Evolutionary conservation across 2,797 vertebrate genomes (phyloP).

Genomic region (Cichlasoma orientale): DNA sequence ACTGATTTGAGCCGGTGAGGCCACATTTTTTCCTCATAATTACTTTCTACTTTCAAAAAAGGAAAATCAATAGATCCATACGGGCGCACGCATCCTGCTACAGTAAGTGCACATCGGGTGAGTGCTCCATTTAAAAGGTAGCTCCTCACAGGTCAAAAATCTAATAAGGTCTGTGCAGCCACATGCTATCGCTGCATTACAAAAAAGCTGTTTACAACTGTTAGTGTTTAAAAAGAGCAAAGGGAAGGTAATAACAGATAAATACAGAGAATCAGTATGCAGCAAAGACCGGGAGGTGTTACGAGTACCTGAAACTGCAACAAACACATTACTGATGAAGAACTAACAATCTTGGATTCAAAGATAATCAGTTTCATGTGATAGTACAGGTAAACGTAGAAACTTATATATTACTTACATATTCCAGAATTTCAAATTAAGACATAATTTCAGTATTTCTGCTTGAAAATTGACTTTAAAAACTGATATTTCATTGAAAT

Average conservation of each 20-base stretch:
- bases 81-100: slow-evolving; percentile 3
- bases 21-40: slow-evolving; percentile 56
- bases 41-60: slow-evolving; percentile 51
- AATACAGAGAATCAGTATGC: not conserved
- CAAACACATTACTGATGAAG: not conserved
- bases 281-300: not conserved
- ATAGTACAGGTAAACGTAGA: not conserved
- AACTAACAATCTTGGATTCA: not conserved
- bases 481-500: not conserved
- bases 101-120: slow-evolving; percentile 50
- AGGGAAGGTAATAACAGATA: not conserved
- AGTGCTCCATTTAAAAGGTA: slow-evolving; percentile 54
- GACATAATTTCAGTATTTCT: not conserved
- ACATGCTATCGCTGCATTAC: slow-evolving; percentile 14
- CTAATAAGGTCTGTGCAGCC: slow-evolving; percentile 38
- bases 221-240: not conserved
- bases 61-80: slow-evolving; percentile 59
- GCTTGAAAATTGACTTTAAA: not conserved
- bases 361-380: not conserved
- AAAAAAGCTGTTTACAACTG: slow-evolving; percentile 9
- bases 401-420: no score
- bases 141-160: slow-evolving; percentile 41
- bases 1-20: slow-evolving; percentile 22
- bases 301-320: not conserved
- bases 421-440: not conserved